phyloP scores from a whole-genome alignment of 2,888 invertebrate genomes.

The Eupithecia exiguata region DNA sequence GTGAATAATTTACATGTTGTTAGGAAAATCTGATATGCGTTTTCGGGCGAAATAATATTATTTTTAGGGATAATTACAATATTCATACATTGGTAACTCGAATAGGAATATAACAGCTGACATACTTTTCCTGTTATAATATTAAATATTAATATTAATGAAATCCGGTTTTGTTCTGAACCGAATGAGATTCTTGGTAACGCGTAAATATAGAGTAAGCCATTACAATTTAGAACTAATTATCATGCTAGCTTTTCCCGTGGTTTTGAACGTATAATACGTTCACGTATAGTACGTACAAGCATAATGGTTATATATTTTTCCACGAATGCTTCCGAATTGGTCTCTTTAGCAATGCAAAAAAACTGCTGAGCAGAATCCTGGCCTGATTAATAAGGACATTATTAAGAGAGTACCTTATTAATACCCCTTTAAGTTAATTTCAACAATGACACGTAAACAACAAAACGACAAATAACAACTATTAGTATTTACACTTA shows the following conservation, averaged over 20 bases:
- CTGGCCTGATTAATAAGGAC: no score
- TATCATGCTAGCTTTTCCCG: background rate
- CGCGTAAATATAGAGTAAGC: background rate
- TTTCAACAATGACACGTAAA: no score
- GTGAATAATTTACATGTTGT: constrained; percentile 20
- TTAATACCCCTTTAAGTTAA: no score
- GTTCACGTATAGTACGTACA: no score
- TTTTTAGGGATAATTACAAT: background rate
- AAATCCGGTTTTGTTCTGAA: background rate
- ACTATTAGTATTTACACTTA: no score
- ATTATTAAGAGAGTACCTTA: no score
- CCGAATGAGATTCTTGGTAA: background rate
- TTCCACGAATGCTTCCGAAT: no score
- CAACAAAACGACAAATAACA: no score
- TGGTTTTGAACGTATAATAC: background rate
- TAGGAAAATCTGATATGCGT: constrained; percentile 24
- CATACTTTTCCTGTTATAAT: background rate
- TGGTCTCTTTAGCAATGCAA: no score
- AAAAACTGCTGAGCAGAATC: no score
- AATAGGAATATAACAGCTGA: background rate
- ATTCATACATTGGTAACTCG: background rate
- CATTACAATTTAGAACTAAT: background rate
- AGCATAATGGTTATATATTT: no score
- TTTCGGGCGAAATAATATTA: constrained; percentile 10
- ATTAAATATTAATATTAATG: background rate